phyloP scores from a whole-genome alignment of 2,888 invertebrate genomes.

The Drosophila melanocephala region DNA sequence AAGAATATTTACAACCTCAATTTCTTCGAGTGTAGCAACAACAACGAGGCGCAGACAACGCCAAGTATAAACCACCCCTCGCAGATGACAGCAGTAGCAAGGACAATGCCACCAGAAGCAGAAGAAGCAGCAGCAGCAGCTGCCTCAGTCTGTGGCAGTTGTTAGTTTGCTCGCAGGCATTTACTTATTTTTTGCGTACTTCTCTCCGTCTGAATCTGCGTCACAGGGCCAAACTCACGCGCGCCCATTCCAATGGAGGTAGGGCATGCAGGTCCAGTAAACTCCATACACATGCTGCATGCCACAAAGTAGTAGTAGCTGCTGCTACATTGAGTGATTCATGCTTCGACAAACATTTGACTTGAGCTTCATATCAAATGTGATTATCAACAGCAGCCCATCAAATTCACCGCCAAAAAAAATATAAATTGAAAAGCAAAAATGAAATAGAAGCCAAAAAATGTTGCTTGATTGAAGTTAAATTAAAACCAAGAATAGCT shows the following conservation, averaged over 20 bases:
- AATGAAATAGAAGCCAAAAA: constrained; percentile 22
- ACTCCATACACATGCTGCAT: constrained; percentile 27
- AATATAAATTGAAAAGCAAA: constrained; percentile 9
- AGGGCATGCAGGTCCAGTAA: constrained; percentile 11
- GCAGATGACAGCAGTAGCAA: constrained; percentile 40
- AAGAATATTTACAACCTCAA: neutral
- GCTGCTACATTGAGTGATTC: constrained; percentile 56
- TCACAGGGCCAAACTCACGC: constrained; percentile 62
- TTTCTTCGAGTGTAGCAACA: constrained; percentile 30
- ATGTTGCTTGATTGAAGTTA: constrained; percentile 23
- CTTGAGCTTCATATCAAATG: constrained; percentile 7
- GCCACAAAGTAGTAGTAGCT: constrained; percentile 31
- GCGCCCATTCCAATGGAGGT: constrained; percentile 58
- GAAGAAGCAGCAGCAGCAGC: constrained; percentile 45
- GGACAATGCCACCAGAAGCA: constrained; percentile 73
- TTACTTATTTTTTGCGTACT: constrained; percentile 60
- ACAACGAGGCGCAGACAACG: constrained; percentile 58
- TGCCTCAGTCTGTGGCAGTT: constrained; percentile 30
- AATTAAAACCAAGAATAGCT: constrained; percentile 7
- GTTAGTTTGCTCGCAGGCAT: constrained; percentile 77
- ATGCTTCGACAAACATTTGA: constrained; percentile 30
- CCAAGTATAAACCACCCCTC: constrained; percentile 71
- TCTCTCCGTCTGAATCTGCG: constrained; percentile 67
- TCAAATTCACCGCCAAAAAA: constrained; percentile 1
- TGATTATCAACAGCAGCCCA: constrained; percentile 7